Percentiles rank a stretch among this genome's conserved stretches.
These are phyloP conservation scores for Ceratoteleas bidentatus DNA, from an alignment of 1,140 invertebrate species.

Conservation along the genomic window DNA sequence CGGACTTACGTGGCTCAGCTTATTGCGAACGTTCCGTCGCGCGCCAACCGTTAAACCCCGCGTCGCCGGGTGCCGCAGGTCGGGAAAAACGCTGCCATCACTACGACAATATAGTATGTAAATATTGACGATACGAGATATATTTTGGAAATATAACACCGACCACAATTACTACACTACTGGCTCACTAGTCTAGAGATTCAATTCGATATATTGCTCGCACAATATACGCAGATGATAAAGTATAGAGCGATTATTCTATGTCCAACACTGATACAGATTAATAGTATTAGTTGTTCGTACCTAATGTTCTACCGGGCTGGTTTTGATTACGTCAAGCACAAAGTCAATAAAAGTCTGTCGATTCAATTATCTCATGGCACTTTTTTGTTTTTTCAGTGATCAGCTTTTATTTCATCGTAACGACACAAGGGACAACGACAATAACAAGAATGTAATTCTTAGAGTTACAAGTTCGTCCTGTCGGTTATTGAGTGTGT, in stretches of 20 bases:
- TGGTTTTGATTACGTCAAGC: constrained; percentile 80
- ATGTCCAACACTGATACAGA: constrained; percentile 80
- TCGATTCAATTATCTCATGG: constrained; percentile 54
- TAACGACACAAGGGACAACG: constrained; percentile 58
- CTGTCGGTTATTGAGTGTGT: constrained; percentile 25
- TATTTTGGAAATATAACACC: constrained; percentile 77
- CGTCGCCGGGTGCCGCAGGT: constrained; percentile 41
- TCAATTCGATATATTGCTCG: constrained; percentile 76
- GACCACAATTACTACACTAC: constrained; percentile 81
- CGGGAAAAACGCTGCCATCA: constrained; percentile 67
- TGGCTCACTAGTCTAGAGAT: constrained; percentile 79
- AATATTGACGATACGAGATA: constrained; percentile 78
- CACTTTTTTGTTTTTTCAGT: constrained; percentile 57
- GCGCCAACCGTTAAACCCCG: constrained; percentile 20
- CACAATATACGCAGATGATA: constrained; percentile 79
- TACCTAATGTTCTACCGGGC: constrained; percentile 81
- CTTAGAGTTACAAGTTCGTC: constrained; percentile 54
- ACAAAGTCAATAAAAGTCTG: constrained; percentile 69
- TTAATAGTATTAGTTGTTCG: constrained; percentile 80
- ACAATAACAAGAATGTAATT: constrained; percentile 58
- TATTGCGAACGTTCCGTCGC: constrained; percentile 15
- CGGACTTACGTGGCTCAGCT: constrained; percentile 21
- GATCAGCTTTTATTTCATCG: constrained; percentile 59
- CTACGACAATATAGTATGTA: constrained; percentile 79
- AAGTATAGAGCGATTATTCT: constrained; percentile 79